phyloP scores from a whole-genome alignment of 2,113 vertebrate species.

The Percopsis transmontana region DNA sequence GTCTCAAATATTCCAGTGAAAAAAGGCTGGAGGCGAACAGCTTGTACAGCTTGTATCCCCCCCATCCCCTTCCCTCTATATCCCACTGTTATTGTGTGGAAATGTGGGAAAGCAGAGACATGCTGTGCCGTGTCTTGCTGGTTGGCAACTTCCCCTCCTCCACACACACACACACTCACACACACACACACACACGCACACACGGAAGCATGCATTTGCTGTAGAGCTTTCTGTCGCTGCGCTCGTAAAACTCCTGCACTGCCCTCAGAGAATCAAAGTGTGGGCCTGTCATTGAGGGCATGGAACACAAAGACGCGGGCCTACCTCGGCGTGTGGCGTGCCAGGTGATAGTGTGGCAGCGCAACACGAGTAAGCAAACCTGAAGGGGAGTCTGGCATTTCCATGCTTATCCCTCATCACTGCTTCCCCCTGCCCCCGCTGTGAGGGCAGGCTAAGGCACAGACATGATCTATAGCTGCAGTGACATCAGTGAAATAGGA shows the following conservation, averaged over 20 bases:
- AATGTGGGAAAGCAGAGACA: constrained; percentile 6
- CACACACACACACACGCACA: background rate
- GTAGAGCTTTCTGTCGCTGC: too few relatives aligned
- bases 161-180: constrained; percentile 3
- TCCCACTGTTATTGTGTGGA: constrained; percentile 17
- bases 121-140: background rate
- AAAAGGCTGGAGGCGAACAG: constrained; percentile 12
- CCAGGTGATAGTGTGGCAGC: too few relatives aligned
- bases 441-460: constrained; percentile 37
- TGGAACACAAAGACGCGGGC: too few relatives aligned
- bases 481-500: constrained; percentile 36
- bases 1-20: constrained; percentile 35
- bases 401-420: constrained; percentile 4
- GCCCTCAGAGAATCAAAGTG: constrained; percentile 52
- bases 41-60: constrained; percentile 1
- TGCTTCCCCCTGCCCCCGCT: constrained; percentile 32
- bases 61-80: background rate
- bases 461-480: constrained; percentile 53
- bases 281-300: background rate
- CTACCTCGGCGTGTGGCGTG: too few relatives aligned
- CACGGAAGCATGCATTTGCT: background rate
- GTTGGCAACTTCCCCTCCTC: constrained; percentile 5
- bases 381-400: background rate
- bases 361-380: too few relatives aligned
- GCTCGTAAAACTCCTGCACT: too few relatives aligned